Base-by-base conservation (phyloP, 2,113 vertebrate species). In the Kryptolebias marmoratus region DNA sequence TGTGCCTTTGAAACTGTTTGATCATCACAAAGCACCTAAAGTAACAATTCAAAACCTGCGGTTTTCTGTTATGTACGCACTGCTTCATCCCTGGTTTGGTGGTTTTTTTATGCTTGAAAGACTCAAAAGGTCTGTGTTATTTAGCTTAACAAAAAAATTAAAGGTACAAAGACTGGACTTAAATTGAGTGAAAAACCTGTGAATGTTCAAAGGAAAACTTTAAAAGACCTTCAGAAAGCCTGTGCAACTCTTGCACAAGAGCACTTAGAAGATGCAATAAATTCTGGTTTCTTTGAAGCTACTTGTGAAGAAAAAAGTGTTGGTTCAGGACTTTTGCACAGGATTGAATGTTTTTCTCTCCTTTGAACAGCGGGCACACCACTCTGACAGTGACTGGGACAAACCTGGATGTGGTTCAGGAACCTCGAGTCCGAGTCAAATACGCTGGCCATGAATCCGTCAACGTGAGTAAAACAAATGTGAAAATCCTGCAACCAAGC, bases 321-420 rank as follows among this genome's bases (percentile, higher is more conserved):
- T 1, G 11, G 36, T n/a, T 44, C 18, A 42, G 18, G n/a, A 22
- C 11, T 27, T 27, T 3, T 45, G 39, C 18, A 61, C 11, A 7
- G 11, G 39, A n/a, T n/a, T 49, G 13, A 70, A 49, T 39, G 18
- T 16, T 11, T 68, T 72, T 22, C 32, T 80, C 36, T 64, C 50
- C 4, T 55, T n/a, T 22, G 91, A 39, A 64, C 91, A 98, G 97
- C 0, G 96, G 97, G 2, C 93, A 97, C 93, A 98, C 97, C 0
- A 95, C 95, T 5, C 90, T 98, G 89, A 97, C 94, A 0, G 63
- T 98, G 87, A 96, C 94, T 0, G 97, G 97, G 68, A 96, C 96
- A 90, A 97, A 98, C 88, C 91, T 98, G 87, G 96, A 97, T 13
- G 94, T 96, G 66, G 95, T 98, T 79, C 96, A 98, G 85, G 96